Conservation (phyloP, 2,113 vertebrate species). For the Fulica atra region DNA sequence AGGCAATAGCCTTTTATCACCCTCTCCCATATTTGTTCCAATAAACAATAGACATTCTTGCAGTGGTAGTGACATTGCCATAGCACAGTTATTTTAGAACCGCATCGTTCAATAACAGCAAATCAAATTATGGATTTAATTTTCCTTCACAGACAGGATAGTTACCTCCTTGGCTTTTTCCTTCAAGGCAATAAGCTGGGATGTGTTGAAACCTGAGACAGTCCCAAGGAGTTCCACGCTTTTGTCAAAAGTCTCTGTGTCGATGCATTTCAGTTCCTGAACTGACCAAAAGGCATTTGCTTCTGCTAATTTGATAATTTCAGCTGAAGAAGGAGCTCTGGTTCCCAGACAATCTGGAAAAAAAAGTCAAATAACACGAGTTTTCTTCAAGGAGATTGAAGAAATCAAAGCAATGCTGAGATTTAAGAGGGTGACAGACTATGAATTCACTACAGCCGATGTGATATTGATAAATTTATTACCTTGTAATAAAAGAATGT, state of each 20-base stretch:
- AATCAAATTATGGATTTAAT: conserved; percentile 20
- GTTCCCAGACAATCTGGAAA: conserved; percentile 71
- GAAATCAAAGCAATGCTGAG: neutral
- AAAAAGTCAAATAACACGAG: neutral
- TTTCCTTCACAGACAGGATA: neutral
- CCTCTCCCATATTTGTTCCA: conserved; percentile 4
- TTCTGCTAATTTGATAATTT: conserved; percentile 74
- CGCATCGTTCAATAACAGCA: conserved; percentile 27
- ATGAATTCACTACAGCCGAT: neutral
- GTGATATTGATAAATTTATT: neutral
- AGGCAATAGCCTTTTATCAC: neutral
- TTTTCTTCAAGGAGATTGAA: neutral
- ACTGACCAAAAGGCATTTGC: conserved; percentile 81
- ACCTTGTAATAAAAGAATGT: neutral
- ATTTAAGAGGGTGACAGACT: neutral
- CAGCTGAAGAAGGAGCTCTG: conserved; percentile 65
- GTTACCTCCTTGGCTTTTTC: conserved; percentile 79
- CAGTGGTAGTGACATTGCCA: neutral
- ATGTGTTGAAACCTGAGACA: conserved; percentile 59
- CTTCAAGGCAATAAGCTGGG: conserved; percentile 78
- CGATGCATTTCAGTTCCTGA: conserved; percentile 75
- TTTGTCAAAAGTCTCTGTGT: conserved; percentile 64
- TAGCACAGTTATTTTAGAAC: conserved; percentile 43
- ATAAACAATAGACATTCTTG: conserved; percentile 8
- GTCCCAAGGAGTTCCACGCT: conserved; percentile 77